A percentile compares a stretch with the other conserved stretches of the same genome.
Conservation (phyloP, 1,140 invertebrate species). For the Drosophila ercepeae region DNA sequence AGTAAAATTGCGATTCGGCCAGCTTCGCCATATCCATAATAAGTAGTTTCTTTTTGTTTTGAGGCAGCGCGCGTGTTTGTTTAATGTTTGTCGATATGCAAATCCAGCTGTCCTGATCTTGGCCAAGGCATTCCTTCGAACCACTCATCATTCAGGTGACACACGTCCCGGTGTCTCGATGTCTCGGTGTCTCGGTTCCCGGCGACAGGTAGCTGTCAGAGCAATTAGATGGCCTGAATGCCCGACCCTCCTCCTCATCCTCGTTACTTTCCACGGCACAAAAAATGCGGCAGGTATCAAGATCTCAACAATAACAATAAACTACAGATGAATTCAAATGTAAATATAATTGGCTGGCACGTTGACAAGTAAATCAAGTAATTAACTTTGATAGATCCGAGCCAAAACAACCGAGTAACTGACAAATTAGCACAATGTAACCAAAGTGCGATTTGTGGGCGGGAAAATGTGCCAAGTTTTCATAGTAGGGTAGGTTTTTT, state of each 20-base stretch:
- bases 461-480: neutral
- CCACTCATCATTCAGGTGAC: constrained; percentile 12
- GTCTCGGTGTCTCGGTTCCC: too few species aligned
- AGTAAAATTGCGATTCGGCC: constrained; percentile 45
- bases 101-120: constrained; percentile 31
- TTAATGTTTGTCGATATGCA: constrained; percentile 39
- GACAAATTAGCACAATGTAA: constrained; percentile 14
- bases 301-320: constrained; percentile 11
- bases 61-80: constrained; percentile 29
- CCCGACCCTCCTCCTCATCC: neutral
- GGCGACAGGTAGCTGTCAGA: constrained; percentile 50
- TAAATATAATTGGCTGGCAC: constrained; percentile 63
- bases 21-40: constrained; percentile 23
- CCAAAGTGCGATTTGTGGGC: constrained; percentile 8
- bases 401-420: constrained; percentile 29
- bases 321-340: constrained; percentile 37
- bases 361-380: constrained; percentile 72
- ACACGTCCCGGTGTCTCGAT: constrained; percentile 18
- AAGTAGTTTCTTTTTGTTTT: constrained; percentile 26
- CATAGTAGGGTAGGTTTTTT: neutral
- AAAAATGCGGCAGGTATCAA: constrained; percentile 24
- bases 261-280: too few species aligned
- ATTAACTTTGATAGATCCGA: constrained; percentile 64
- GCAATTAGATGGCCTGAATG: constrained; percentile 27
- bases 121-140: constrained; percentile 19